Base-by-base conservation (phyloP, 2,888 invertebrate genomes). In the Ecliptopera silaceata region DNA sequence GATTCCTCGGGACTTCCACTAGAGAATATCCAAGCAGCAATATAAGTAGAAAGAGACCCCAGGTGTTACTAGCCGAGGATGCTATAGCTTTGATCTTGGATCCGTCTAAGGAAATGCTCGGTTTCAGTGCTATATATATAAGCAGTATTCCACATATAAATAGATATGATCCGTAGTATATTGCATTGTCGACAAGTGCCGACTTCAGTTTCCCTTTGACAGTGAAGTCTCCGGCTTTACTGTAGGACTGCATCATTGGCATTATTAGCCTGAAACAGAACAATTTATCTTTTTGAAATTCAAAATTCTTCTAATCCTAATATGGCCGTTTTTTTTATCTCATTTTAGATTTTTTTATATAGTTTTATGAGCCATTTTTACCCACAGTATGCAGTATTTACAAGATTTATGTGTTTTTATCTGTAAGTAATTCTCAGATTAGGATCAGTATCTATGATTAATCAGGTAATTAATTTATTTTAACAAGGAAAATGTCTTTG, bases 161-260 rank as follows among this genome's bases (percentile, higher is more conserved):
- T 34, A 99, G 90, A 82, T 99, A 99, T 36, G 98, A 98, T 17
- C 98, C 98, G 77, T 99, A 99, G 87, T 99, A 99, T 65, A 99
- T 97, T 2, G 97, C 97, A 86, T 99, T 99, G 81, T 99, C 99
- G 41, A 98, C 96, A 42, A 99, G 82, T 0, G 99, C 98, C 0
- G 98, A 97, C 79, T 97, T 97, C 2, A 99, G 86, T 89, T 99
- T 99, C 29, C 98, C 98, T 77, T 96, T 95, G 0, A 98, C 95
- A 0, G 97, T 97, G 80, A 99, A 99, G 80, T 99, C 99, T 2
- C 99, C 99, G 1, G 99, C 98, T 88, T 98, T 98, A 56, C 98
- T 97, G 82, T 99, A 99, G 0, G 98, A 99, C 79, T 99, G 99
- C 98, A 99, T 98, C 90, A 99, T 93, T 2, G 99, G 99, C 92